Percentiles rank a stretch among this genome's conserved stretches.
phyloP scores from a whole-genome alignment of 2,113 vertebrate species.

The Semicossyphus pulcher region DNA sequence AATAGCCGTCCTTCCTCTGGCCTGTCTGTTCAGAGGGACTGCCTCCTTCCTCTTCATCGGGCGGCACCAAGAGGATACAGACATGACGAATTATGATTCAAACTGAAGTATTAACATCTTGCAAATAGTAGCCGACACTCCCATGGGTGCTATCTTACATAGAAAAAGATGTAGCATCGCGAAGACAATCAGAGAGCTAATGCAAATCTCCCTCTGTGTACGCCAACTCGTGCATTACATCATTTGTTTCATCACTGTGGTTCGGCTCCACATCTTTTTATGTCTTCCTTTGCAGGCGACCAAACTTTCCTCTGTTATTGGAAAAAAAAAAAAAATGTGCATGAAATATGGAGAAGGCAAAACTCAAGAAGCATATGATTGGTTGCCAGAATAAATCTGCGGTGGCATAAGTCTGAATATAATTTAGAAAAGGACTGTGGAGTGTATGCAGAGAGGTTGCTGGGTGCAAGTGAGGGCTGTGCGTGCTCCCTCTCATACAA shows the following conservation, averaged over 20 bases:
- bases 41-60: conserved; percentile 23
- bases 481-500: conserved; percentile 18
- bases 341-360: conserved; percentile 57
- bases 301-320: conserved; percentile 31
- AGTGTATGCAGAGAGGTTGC: conserved; percentile 42
- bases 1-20: conserved; percentile 58
- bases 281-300: conserved; percentile 23
- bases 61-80: conserved; percentile 7
- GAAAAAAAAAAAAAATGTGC: conserved; percentile 24
- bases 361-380: conserved; percentile 55
- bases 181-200: conserved; percentile 7
- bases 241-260: conserved; percentile 44
- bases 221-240: conserved; percentile 52
- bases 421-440: conserved; percentile 27
- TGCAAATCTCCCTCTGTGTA: conserved; percentile 17
- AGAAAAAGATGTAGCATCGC: conserved; percentile 14
- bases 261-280: conserved; percentile 44
- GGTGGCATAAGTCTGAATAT: conserved; percentile 41
- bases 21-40: conserved; percentile 49
- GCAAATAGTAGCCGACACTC: conserved; percentile 24
- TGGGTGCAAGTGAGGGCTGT: conserved; percentile 10
- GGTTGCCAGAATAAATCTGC: conserved; percentile 56
- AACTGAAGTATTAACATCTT: conserved; percentile 15
- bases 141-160: neutral
- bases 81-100: conserved; percentile 7